Conservation (phyloP, 2,797 vertebrate genomes). For the Helostoma temminkii region DNA sequence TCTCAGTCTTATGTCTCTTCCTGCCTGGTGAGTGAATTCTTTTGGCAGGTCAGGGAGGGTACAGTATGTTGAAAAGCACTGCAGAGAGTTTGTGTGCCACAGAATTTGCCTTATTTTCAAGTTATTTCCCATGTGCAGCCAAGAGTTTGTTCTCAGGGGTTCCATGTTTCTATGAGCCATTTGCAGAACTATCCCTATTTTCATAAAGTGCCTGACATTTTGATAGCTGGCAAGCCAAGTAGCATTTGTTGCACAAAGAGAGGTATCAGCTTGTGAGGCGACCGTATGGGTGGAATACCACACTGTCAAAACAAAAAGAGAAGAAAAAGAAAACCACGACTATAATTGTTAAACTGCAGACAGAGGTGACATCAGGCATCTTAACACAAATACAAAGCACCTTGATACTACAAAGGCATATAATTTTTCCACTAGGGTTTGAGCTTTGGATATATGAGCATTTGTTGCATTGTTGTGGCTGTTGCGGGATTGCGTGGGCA, state of each 20-base stretch:
- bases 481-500: slow-evolving; percentile 71
- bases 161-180: slow-evolving; percentile 57
- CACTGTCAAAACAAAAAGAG: slow-evolving; percentile 54
- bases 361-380: slow-evolving; percentile 48
- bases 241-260: slow-evolving; percentile 60
- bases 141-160: slow-evolving; percentile 65
- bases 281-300: slow-evolving; percentile 41
- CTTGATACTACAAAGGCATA: slow-evolving; percentile 55
- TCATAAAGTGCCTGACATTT: slow-evolving; percentile 75
- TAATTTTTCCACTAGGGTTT: slow-evolving; percentile 55
- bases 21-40: slow-evolving; percentile 10
- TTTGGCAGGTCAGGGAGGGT: slow-evolving; percentile 37
- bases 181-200: slow-evolving; percentile 64
- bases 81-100: slow-evolving; percentile 37
- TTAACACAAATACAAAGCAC: slow-evolving; percentile 52
- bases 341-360: slow-evolving; percentile 58
- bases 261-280: slow-evolving; percentile 53
- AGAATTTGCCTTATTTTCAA: slow-evolving; percentile 19
- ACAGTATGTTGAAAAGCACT: slow-evolving; percentile 57
- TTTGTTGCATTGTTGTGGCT: slow-evolving; percentile 38
- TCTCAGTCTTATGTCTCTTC: slow-evolving; percentile 32
- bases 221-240: slow-evolving; percentile 67
- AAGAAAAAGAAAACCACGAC: slow-evolving; percentile 46
- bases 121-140: slow-evolving; percentile 51
- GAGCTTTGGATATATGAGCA: slow-evolving; percentile 47